Evolutionary conservation across 30 jellyfish, hydroid and myxozoan genomes (phyloP), one percentile per base, ranked within the genome.

Genomic region (Morbakka virulenta): DNA sequence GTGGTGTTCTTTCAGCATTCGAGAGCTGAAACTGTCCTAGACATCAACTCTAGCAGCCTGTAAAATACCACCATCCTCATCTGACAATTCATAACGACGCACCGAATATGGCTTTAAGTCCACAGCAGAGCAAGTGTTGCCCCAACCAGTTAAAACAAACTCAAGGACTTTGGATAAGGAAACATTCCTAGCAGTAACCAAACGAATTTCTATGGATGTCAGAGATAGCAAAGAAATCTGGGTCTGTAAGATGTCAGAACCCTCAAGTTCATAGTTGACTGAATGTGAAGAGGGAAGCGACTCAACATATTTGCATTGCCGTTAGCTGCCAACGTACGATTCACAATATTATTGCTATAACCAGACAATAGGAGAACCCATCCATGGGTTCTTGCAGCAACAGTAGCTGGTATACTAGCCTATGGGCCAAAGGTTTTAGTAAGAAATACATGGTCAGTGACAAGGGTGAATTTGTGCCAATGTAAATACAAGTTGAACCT

Each of bases 371-470:
- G 35, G 9, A 82, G 27, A 33, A 94, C 94, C 94, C 94, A 76
- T 12, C 95, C 27, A 64, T 69, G 87, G 13, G 62, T 57, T 52
- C 88, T 33, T 9, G 88, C 88, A 53, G 87, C 89, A 11, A 94
- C 84, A 31, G 47, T 21, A 28, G 53, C 30, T 4, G 94, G 94
- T 12, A 82, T 6, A 21, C 47, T 76, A 30, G 51, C 22, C 20
- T 32, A 2, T 52, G 26, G 35, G 25, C 30, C 21, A 27, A 76
- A 28, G 27, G 74, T 9, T 12, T 83, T 36, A 29, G 76, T 3
- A 0, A 82, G 41, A 24, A 80, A 86, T 64, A 62, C 62, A 41
- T 74, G 94, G 49, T 82, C 94, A 20, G 94, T 75, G 28, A 35
- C 26, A 28, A 77, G 17, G n/a, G 48, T 67, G 34, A 82, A 82